Evolutionary conservation across 2,797 vertebrate species (phyloP), one percentile per base, ranked within the genome.

Genomic region (Dryobates pubescens): DNA sequence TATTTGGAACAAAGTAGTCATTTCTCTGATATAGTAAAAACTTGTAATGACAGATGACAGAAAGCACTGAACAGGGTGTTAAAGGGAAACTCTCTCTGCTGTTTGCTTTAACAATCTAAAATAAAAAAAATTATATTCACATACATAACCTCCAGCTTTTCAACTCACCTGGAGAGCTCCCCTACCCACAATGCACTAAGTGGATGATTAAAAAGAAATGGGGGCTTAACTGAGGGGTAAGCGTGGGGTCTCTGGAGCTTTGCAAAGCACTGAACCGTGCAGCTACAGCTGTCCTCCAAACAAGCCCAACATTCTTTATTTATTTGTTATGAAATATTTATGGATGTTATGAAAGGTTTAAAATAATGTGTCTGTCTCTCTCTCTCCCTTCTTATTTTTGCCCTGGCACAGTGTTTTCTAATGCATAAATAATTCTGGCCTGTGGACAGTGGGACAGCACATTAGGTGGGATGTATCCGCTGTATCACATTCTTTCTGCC

Each of bases 301-400:
- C 99, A 99, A 98, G 98, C 97, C 98, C 94, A 93, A 98, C 99
- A 99, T 99, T 98, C 98, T 99, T 99, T 99, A 99, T 99, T 99
- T 99, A 99, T 99, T 99, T 99, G 98, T 98, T 98, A 98, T 99
- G 98, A 99, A 99, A 99, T 99, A 99, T 99, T 99, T 98, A 99
- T 99, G 98, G 96, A 96, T 99, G 99, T 99, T 99, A 99, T 99
- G 99, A 99, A 99, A 99, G 99, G 99, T 99, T 99, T 99, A 99
- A 99, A 99, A 99, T 99, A 99, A 99, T 99, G 99, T 98, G 98
- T 99, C 98, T 98, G 98, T 97, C 97, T 98, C 97, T 98, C 97
- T 98, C 97, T 96, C 97, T 96, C 95, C 91, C 92, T 92, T 92
- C 77, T 96, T 95, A 96, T 96, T 97, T 97, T 98, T 97, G 98